A percentile compares a stretch with the other conserved stretches of the same genome.
Conservation (phyloP, 2,888 invertebrate genomes). For the Sinodicranocentrus sp. region DNA sequence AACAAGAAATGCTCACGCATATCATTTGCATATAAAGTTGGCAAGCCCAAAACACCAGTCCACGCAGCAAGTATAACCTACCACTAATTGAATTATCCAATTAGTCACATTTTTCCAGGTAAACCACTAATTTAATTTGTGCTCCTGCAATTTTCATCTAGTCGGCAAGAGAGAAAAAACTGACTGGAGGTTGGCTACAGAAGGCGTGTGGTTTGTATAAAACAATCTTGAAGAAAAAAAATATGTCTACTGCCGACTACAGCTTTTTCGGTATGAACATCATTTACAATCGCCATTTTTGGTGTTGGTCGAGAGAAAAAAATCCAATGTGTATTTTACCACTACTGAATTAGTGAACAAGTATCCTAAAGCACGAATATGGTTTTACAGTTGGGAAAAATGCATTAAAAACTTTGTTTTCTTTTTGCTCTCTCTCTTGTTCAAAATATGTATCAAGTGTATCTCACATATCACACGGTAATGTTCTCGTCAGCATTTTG, state of each 20-base stretch:
- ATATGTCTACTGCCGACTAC: no score
- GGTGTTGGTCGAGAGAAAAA: slow-evolving; percentile 9
- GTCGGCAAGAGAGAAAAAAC: slow-evolving; percentile 29
- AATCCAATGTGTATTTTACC: not conserved
- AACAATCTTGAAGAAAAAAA: no score
- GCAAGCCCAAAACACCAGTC: slow-evolving; percentile 21
- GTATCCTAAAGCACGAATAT: slow-evolving; percentile 15
- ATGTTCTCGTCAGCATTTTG: not conserved
- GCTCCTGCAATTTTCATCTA: slow-evolving; percentile 6
- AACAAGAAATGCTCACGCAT: not conserved
- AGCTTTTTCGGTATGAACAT: slow-evolving; percentile 62
- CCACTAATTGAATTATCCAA: slow-evolving; percentile 66
- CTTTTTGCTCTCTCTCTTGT: not conserved
- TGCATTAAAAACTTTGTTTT: slow-evolving; percentile 11
- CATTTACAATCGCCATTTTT: slow-evolving; percentile 19
- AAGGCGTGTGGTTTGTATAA: slow-evolving; percentile 37
- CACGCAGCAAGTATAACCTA: not conserved
- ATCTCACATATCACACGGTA: not conserved
- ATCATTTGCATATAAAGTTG: slow-evolving; percentile 62
- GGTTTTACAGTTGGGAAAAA: slow-evolving; percentile 11
- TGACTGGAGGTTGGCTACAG: slow-evolving; percentile 63
- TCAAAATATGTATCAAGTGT: slow-evolving; percentile 34
- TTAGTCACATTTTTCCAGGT: slow-evolving; percentile 58
- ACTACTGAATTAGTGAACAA: no score
- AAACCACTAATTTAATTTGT: slow-evolving; percentile 50